Conservation (phyloP, 2,797 vertebrate species). For the Anabas testudineus region DNA sequence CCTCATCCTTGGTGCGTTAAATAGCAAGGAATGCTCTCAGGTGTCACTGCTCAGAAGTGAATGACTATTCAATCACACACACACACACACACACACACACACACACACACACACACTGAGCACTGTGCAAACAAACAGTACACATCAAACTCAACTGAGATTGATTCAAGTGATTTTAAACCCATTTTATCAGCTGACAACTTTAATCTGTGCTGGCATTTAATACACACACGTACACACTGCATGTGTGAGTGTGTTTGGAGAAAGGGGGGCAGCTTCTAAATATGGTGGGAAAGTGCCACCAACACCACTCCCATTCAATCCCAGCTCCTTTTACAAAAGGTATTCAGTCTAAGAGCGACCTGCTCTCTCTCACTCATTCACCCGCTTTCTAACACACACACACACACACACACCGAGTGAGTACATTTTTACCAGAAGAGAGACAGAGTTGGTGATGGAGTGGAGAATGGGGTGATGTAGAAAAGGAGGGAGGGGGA, state of each 20-base stretch:
- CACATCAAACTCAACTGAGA: constrained; percentile 29
- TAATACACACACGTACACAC: constrained; percentile 34
- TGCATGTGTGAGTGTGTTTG: constrained; percentile 33
- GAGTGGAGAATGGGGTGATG: constrained; percentile 39
- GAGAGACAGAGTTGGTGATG: constrained; percentile 31
- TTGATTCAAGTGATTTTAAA: constrained; percentile 53
- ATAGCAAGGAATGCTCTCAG: constrained; percentile 70
- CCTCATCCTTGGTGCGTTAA: constrained; percentile 57
- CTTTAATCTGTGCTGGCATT: constrained; percentile 61
- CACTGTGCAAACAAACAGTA: not conserved
- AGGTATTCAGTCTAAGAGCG: constrained; percentile 78
- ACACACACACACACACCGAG: constrained; percentile 44
- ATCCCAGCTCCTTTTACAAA: constrained; percentile 77
- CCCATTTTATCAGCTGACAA: constrained; percentile 55
- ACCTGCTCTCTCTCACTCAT: constrained; percentile 64
- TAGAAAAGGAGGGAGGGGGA: constrained; percentile 34
- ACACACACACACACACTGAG: not conserved
- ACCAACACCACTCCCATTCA: constrained; percentile 82
- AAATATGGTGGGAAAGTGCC: constrained; percentile 83
- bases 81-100: constrained; percentile 19
- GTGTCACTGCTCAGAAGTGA: constrained; percentile 59
- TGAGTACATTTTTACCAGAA: constrained; percentile 61
- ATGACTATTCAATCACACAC: constrained; percentile 45
- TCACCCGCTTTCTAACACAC: constrained; percentile 40
- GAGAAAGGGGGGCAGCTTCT: constrained; percentile 49